A percentile compares a stretch with the other conserved stretches of the same genome.
These are phyloP conservation scores for Pelecanus crispus DNA, from an alignment of 2,113 vertebrate genomes.

Conservation along the genomic window DNA sequence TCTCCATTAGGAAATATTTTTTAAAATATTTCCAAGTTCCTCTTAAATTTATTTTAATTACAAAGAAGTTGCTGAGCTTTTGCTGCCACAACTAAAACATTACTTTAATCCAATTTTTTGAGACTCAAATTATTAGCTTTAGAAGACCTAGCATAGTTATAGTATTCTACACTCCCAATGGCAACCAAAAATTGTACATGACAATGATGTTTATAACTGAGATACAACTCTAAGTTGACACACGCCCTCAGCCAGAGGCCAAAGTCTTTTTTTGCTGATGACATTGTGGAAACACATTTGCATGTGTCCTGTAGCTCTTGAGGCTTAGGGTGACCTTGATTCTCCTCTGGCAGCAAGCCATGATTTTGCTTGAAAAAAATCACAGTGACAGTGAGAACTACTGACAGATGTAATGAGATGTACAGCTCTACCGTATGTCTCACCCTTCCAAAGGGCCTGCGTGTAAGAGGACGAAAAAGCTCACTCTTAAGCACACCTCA, in stretches of 20 bases:
- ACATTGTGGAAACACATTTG: background rate
- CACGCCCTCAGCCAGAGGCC: background rate
- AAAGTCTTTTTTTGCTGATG: background rate
- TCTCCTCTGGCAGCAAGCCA: background rate
- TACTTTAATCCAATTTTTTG: background rate
- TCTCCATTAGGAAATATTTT: background rate
- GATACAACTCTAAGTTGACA: background rate
- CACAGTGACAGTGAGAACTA: background rate
- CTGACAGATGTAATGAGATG: background rate
- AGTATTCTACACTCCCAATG: background rate
- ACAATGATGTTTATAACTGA: background rate
- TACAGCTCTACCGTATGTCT: fast-evolving
- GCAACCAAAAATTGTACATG: background rate
- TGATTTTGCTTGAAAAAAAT: background rate
- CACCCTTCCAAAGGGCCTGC: background rate
- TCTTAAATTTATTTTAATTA: background rate
- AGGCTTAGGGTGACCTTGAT: background rate
- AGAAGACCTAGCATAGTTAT: background rate
- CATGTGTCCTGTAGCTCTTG: background rate
- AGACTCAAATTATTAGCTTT: background rate
- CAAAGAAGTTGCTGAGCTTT: background rate
- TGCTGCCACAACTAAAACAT: background rate
- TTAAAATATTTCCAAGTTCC: background rate
- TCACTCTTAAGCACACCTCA: background rate
- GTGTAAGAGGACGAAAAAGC: background rate